phyloP scores from a whole-genome alignment of 1,140 invertebrate genomes.

The Cepaea nemoralis region DNA sequence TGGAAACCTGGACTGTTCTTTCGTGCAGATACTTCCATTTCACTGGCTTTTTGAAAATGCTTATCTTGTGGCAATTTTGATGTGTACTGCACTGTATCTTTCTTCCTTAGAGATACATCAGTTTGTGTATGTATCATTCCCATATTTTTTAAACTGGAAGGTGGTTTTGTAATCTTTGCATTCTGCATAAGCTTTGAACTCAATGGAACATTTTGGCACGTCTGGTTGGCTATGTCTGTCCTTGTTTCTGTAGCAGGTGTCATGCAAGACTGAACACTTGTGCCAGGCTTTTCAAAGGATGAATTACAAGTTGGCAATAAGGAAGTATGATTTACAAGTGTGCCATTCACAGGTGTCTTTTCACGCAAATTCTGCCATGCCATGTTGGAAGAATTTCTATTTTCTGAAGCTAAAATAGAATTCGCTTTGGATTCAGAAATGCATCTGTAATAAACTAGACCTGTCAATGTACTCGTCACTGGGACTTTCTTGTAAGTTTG shows the following conservation, averaged over 20 bases:
- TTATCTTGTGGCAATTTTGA: neutral
- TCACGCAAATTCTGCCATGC: constrained; percentile 6
- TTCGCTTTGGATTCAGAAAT: constrained; percentile 27
- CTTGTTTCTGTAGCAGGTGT: neutral
- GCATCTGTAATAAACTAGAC: constrained; percentile 61
- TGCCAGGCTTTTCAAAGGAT: neutral
- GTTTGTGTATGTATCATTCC: neutral
- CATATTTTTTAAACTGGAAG: neutral
- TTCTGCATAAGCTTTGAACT: neutral
- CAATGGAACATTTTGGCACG: neutral
- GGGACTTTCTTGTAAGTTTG: constrained; percentile 42
- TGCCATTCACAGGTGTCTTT: neutral
- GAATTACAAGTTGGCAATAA: neutral
- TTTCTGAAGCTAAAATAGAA: neutral
- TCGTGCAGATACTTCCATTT: neutral
- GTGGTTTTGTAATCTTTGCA: neutral
- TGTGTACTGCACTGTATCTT: neutral
- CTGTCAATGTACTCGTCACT: constrained; percentile 41
- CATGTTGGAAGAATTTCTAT: constrained; percentile 27
- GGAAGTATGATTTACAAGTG: neutral
- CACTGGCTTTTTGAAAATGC: neutral
- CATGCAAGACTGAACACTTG: constrained; percentile 11
- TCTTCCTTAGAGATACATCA: no score
- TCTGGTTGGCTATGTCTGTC: neutral
- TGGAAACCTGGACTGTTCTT: neutral